Conservation (phyloP, 2,888 invertebrate species). For the Pammene aurita region DNA sequence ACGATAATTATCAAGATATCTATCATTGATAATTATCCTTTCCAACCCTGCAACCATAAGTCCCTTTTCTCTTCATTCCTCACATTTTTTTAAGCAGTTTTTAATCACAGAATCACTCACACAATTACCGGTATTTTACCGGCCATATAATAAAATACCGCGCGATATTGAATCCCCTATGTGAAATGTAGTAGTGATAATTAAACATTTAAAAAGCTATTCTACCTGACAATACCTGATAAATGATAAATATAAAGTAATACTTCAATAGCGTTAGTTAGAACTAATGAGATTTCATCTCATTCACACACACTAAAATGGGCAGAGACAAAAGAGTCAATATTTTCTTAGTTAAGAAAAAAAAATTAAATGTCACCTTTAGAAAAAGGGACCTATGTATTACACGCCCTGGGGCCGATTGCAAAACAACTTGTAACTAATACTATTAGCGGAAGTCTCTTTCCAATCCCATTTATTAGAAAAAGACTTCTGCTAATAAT, state of each 20-base stretch:
- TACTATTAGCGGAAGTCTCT: too few relatives aligned
- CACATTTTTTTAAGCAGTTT: slow-evolving; percentile 13
- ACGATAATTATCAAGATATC: too few relatives aligned
- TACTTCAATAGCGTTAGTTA: slow-evolving; percentile 36
- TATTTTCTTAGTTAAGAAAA: not conserved
- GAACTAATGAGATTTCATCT: slow-evolving; percentile 41
- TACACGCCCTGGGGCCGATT: too few relatives aligned
- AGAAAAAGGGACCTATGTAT: not conserved
- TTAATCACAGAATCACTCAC: slow-evolving; percentile 32
- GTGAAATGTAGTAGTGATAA: slow-evolving; percentile 22
- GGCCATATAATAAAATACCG: too few relatives aligned
- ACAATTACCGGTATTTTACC: not conserved
- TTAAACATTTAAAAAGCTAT: slow-evolving; percentile 36
- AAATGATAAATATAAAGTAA: slow-evolving; percentile 33
- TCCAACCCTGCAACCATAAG: too few relatives aligned
- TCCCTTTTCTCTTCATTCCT: not conserved
- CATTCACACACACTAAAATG: slow-evolving; percentile 31
- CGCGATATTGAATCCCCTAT: too few relatives aligned
- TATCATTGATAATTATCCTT: too few relatives aligned
- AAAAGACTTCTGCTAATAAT: too few relatives aligned
- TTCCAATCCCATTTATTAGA: too few relatives aligned
- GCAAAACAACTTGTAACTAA: too few relatives aligned
- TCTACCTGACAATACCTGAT: slow-evolving; percentile 34
- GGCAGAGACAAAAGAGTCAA: slow-evolving; percentile 3
- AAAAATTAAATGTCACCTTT: not conserved